These are phyloP conservation scores for Isaurus tuberculatus DNA, from an alignment of 92 coral and sea anemone genomes.

Conservation along the genomic window DNA sequence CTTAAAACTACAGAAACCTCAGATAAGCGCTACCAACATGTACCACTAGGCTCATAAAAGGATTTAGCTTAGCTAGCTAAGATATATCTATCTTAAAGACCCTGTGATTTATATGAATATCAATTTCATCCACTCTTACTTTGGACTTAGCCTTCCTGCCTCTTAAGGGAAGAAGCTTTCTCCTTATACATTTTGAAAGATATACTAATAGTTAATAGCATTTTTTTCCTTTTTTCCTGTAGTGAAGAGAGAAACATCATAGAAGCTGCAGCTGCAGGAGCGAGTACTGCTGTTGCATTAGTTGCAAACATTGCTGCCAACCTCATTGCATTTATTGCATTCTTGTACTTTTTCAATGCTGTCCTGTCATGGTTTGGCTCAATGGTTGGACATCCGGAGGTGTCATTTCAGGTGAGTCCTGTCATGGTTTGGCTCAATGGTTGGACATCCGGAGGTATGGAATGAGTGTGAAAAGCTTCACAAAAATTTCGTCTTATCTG, in stretches of 20 bases:
- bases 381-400: slow-evolving; percentile 69
- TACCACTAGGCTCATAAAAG: too few species aligned
- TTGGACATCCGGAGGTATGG: slow-evolving; percentile 58
- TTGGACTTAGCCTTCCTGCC: too few species aligned
- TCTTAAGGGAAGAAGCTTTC: too few species aligned
- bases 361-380: slow-evolving; percentile 90
- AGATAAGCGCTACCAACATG: too few species aligned
- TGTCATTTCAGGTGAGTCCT: slow-evolving; percentile 34
- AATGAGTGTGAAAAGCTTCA: too few species aligned
- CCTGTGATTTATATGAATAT: too few species aligned
- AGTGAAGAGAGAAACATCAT: slow-evolving; percentile 90
- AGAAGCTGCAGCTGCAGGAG: slow-evolving; percentile 97
- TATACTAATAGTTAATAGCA: not conserved
- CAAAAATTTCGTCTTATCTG: too few species aligned
- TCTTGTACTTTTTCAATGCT: slow-evolving; percentile 90
- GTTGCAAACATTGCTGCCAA: slow-evolving; percentile 96
- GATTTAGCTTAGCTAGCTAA: too few species aligned
- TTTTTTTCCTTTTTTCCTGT: slow-evolving; percentile 1
- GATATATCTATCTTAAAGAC: too few species aligned
- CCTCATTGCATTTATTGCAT: slow-evolving; percentile 92
- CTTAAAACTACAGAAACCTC: too few species aligned
- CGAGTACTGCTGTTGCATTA: slow-evolving; percentile 84
- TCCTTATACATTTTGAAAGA: too few species aligned
- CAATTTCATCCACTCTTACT: too few species aligned
- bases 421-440: slow-evolving; percentile 85